Conservation (phyloP, 2,113 vertebrate genomes). For the Malurus melanocephalus region DNA sequence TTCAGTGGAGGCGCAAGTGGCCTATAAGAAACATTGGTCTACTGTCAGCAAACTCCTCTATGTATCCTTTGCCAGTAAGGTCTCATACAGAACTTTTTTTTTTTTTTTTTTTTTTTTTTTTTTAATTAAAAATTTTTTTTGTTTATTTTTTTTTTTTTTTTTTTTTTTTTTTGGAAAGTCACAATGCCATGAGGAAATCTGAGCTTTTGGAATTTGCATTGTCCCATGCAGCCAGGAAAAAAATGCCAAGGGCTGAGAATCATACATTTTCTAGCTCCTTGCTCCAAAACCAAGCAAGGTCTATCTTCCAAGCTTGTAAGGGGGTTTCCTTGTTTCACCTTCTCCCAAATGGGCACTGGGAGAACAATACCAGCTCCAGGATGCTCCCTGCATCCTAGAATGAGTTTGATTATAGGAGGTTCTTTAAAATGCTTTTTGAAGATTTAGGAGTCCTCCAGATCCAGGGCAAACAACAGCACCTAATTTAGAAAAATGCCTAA, state of each 20-base stretch:
- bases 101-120: background rate
- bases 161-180: background rate
- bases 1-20: background rate
- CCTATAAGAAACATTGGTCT: rapidly evolving
- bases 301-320: background rate
- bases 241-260: background rate
- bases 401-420: background rate
- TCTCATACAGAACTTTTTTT: background rate
- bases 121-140: no score
- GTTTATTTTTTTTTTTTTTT: background rate
- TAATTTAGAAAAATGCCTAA: background rate
- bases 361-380: background rate
- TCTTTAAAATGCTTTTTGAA: background rate
- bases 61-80: background rate
- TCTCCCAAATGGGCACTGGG: background rate
- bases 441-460: background rate
- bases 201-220: background rate
- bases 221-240: background rate
- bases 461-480: background rate
- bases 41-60: background rate
- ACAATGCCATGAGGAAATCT: background rate
- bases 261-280: background rate
- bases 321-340: background rate
- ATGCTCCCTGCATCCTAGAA: background rate
- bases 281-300: background rate